Conservation (phyloP, 1,140 invertebrate species). For the Sitobion miscanthi region DNA sequence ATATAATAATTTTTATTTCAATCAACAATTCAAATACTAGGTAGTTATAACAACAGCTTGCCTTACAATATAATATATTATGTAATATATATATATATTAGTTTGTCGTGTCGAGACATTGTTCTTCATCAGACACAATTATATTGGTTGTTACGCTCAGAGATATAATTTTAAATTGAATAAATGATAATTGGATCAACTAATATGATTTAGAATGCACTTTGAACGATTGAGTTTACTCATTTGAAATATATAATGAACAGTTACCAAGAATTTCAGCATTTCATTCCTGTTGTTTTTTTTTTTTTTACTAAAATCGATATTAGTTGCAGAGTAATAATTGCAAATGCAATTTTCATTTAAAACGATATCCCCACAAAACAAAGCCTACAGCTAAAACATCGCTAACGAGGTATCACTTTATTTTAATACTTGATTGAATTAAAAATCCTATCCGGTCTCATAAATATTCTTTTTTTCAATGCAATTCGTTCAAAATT, state of each 20-base stretch:
- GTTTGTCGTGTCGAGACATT: not conserved
- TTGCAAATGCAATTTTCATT: not conserved
- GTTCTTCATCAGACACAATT: not conserved
- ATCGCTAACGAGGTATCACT: constrained; percentile 7
- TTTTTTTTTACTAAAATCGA: not conserved
- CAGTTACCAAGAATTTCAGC: not conserved
- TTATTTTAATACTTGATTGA: not conserved
- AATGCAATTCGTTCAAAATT: not conserved
- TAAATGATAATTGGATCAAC: not conserved
- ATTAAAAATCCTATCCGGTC: not conserved
- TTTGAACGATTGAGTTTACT: not conserved
- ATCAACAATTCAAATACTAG: no score
- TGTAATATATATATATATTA: no score
- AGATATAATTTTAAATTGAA: not conserved
- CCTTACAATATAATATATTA: no score
- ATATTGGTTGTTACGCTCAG: not conserved
- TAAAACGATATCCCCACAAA: not conserved
- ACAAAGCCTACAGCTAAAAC: not conserved
- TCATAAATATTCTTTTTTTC: not conserved
- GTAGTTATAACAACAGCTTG: no score
- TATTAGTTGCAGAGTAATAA: not conserved
- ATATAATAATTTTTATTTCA: no score
- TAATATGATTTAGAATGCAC: not conserved
- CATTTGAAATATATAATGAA: not conserved
- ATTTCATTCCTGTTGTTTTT: not conserved